Percentiles rank a stretch among this genome's conserved stretches.
Evolutionary conservation across 35 echinoderm and acorn worm species (phyloP).

Genomic region (Stichopus chloronotus): DNA sequence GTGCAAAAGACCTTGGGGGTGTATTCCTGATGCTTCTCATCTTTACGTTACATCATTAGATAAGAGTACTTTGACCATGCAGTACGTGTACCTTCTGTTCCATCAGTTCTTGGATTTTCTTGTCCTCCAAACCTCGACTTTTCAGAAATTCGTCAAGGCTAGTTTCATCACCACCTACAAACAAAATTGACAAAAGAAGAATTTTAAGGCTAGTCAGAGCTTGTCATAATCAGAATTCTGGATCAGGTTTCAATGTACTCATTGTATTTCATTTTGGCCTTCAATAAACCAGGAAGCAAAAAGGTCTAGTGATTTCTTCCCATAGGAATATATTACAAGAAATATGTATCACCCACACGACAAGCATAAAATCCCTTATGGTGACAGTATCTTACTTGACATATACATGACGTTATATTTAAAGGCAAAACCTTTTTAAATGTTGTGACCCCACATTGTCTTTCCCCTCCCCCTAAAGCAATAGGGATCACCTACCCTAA

Average conservation of each 20-base stretch:
- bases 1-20: not conserved
- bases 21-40: not conserved
- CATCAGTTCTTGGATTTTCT: conserved; percentile 6
- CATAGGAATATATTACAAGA: no score
- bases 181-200: conserved; percentile 1
- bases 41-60: not conserved
- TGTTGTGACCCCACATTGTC: no score
- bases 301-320: not conserved
- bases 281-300: no score
- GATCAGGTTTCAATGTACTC: not conserved
- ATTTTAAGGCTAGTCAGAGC: not conserved
- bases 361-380: no score
- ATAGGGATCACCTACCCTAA: no score
- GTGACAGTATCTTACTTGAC: no score
- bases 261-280: not conserved
- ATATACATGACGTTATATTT: no score
- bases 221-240: not conserved
- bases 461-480: no score
- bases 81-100: conserved; percentile 15
- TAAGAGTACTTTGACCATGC: not conserved
- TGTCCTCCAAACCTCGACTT: not conserved
- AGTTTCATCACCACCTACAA: conserved; percentile 3
- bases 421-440: no score
- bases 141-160: not conserved
- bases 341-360: not conserved